Evolutionary conservation across 2,888 invertebrate species (phyloP), one percentile per base, ranked within the genome.

Genomic region (Diaprepes abbreviatus): DNA sequence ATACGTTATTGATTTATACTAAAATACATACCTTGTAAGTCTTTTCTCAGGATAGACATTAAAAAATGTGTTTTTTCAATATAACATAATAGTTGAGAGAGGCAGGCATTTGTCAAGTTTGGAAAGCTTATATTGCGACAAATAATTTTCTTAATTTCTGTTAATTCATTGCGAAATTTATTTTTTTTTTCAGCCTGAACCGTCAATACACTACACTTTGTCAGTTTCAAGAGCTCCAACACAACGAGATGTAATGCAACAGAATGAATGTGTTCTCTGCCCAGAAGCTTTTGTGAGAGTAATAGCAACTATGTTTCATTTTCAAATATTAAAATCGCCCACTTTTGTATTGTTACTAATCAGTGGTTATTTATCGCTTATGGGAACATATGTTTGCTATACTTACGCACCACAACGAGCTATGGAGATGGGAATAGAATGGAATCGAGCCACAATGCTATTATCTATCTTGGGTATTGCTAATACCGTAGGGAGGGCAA

Each of bases 351-450:
- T 73, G 7, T 33, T 87, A 17, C 71, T 83, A 1, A 60, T 82
- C 0, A 84, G 85, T 54, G 84, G 94, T 9, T 90, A 92, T 69
- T 83, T 93, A 65, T 92, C 92, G 0, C 88, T 92, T 79, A 86
- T 93, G 80, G 93, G 93, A 73, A 89, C 93, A 78, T 93, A 92
- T 79, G 89, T 92, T n/a, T 93, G 94, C 0, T 94, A 91, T 81
- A 87, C 92, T 73, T 94, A 89, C 78, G 85, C 92, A 2, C 78
- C 79, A 83, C 86, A 85, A 73, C 84, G 89, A 71, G 89, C 90
- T 0, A 78, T 80, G 6, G 76, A 78, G 4, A 78, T 83, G 36
- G 85, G 84, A 0, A 85, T 89, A 21, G 83, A 85, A 0, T 67
- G 80, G 2, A 77, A 81, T 16, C 78, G 84, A 19, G 86, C 89